Evolutionary conservation across 2,888 invertebrate species (phyloP).

Genomic region (Campoplex nolae): DNA sequence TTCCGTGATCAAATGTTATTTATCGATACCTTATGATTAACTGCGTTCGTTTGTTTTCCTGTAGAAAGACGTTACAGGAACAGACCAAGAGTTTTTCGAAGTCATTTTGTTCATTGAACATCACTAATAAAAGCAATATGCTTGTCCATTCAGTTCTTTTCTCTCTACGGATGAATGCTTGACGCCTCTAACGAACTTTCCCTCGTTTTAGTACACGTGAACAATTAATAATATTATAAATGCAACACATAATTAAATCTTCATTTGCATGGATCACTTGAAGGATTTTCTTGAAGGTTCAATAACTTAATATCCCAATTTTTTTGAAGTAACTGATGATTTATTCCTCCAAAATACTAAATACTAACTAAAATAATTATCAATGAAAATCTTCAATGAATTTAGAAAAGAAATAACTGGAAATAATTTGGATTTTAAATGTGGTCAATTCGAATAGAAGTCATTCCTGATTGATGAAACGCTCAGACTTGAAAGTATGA

Average conservation of each 20-base stretch:
- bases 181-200: neutral
- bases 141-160: conserved; percentile 4
- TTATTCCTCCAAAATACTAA: neutral
- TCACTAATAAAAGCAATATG: neutral
- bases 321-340: neutral
- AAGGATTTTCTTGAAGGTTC: neutral
- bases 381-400: neutral
- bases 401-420: neutral
- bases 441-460: neutral
- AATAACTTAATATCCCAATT: neutral
- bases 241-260: neutral
- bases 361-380: neutral
- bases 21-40: conserved; percentile 31
- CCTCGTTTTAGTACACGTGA: neutral
- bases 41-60: neutral
- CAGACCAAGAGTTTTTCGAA: conserved; percentile 24
- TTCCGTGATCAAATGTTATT: conserved; percentile 24
- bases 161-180: neutral
- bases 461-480: neutral
- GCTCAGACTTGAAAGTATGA: neutral
- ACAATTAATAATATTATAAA: neutral
- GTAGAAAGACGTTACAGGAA: neutral
- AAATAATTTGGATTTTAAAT: neutral
- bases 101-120: conserved; percentile 12
- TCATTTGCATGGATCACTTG: neutral